phyloP scores from a whole-genome alignment of 2,113 vertebrate genomes.

The Sceloporus tristichus region DNA sequence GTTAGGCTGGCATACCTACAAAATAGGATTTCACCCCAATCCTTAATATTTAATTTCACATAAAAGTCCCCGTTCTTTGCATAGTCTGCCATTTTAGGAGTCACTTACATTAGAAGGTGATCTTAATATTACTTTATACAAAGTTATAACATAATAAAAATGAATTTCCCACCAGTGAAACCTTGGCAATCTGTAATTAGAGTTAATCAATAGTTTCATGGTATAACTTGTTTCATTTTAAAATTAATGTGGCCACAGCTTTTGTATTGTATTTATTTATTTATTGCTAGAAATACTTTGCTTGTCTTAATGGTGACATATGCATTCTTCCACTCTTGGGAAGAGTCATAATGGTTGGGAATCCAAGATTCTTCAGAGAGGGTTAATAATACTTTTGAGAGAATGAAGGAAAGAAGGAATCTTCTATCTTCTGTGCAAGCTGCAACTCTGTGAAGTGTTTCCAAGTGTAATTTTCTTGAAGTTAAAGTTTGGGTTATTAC shows the following conservation, averaged over 20 bases:
- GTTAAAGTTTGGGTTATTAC: constrained; percentile 80
- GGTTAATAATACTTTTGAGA: constrained; percentile 32
- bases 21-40: too few species aligned
- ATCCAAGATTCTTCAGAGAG: constrained; percentile 8
- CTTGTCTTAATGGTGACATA: background rate
- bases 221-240: background rate
- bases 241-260: background rate
- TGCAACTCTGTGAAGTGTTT: constrained; percentile 75
- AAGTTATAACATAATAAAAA: constrained; percentile 8
- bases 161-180: background rate
- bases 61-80: background rate
- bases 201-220: constrained; percentile 12
- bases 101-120: background rate
- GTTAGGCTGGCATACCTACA: too few species aligned
- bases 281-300: constrained; percentile 10
- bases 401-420: constrained; percentile 61
- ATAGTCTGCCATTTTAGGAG: background rate
- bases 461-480: constrained; percentile 80
- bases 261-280: background rate
- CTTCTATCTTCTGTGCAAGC: constrained; percentile 67
- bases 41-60: background rate
- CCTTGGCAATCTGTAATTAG: constrained; percentile 3
- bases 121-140: constrained; percentile 1
- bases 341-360: background rate
- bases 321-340: background rate